Percentiles rank a stretch among this genome's conserved stretches.
Evolutionary conservation across 2,797 vertebrate genomes (phyloP).

Genomic region (Phoeniculus purpureus): DNA sequence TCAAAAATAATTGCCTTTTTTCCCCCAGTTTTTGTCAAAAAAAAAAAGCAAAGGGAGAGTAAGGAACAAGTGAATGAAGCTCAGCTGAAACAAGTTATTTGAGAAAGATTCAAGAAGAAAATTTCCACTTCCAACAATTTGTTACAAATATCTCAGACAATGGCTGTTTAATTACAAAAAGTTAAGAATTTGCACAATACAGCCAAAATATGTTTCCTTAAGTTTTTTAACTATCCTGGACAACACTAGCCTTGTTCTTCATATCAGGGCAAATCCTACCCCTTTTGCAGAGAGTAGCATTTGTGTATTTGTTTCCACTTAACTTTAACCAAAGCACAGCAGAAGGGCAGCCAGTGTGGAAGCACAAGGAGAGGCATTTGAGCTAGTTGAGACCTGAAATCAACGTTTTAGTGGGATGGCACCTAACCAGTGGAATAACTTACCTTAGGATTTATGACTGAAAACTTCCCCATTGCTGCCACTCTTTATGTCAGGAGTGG

Average conservation of each 20-base stretch:
- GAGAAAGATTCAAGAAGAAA: background rate
- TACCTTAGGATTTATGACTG: background rate
- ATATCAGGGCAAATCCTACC: background rate
- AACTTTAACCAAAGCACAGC: background rate
- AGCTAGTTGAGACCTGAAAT: background rate
- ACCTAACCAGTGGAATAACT: background rate
- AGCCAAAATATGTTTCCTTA: background rate
- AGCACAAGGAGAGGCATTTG: background rate
- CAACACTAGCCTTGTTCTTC: background rate
- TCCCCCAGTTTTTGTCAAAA: background rate
- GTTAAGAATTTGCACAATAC: background rate
- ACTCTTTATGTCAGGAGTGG: background rate
- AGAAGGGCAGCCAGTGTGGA: background rate
- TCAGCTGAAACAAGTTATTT: constrained; percentile 9
- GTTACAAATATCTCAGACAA: background rate
- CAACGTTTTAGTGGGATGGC: background rate
- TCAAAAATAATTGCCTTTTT: background rate
- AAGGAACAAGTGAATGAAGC: background rate
- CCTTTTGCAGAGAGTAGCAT: background rate
- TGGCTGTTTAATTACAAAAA: background rate
- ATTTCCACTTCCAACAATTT: background rate
- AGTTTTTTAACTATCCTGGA: background rate
- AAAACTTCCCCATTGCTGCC: background rate
- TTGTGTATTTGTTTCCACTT: background rate
- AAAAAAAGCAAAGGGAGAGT: background rate